These are phyloP conservation scores for Hoplostethus atlanticus DNA, from an alignment of 2,797 vertebrate species.

Conservation along the genomic window DNA sequence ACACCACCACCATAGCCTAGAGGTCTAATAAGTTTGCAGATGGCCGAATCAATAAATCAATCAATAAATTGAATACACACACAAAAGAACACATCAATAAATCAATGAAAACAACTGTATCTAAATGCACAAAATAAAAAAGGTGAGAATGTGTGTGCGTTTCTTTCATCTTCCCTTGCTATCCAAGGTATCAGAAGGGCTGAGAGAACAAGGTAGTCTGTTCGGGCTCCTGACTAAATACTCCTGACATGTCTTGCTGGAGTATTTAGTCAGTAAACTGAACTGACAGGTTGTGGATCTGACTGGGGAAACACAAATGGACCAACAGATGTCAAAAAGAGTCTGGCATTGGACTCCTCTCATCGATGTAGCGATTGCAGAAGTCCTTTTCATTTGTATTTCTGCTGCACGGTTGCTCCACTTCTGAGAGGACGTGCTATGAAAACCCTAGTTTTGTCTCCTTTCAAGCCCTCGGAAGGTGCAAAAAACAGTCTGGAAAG, in stretches of 20 bases:
- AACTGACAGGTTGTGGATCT: slow-evolving; percentile 48
- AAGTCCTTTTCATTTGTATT: background rate
- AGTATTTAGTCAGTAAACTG: slow-evolving; percentile 36
- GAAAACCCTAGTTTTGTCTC: background rate
- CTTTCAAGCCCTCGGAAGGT: background rate
- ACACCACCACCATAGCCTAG: slow-evolving; percentile 2
- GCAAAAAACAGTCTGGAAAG: too few relatives aligned
- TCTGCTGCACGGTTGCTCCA: background rate
- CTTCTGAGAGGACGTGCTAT: background rate
- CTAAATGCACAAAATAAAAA: background rate
- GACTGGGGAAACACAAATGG: slow-evolving; percentile 10
- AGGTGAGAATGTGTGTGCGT: background rate
- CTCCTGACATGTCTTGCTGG: slow-evolving; percentile 18
- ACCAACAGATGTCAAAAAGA: slow-evolving; percentile 12
- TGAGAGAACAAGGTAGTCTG: background rate
- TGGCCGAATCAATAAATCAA: slow-evolving; percentile 23
- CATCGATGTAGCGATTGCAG: slow-evolving; percentile 9
- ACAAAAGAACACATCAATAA: slow-evolving; percentile 2
- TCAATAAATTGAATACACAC: background rate
- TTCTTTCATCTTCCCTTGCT: background rate
- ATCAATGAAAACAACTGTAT: background rate
- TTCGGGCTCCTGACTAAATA: slow-evolving; percentile 3
- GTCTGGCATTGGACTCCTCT: slow-evolving; percentile 10
- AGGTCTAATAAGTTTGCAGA: slow-evolving; percentile 22
- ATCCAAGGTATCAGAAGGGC: background rate